Evolutionary conservation across 2,888 invertebrate genomes (phyloP), one percentile per base, ranked within the genome.

Genomic region (Polyploca ridens): DNA sequence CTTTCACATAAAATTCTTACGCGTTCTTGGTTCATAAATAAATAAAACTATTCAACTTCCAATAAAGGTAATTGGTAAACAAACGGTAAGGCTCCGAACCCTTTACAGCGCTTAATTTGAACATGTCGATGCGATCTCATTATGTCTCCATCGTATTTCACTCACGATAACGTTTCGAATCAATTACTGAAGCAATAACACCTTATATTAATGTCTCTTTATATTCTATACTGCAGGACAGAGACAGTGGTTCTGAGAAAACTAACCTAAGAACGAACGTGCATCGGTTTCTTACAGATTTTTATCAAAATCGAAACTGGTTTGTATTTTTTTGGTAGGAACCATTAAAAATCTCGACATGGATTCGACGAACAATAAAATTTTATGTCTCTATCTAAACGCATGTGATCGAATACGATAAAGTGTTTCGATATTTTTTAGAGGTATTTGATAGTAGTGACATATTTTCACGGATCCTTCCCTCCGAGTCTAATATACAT

Each of bases 321-420:
- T 75, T 75, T 78, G 74, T 72, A 72, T 74, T 76, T 72, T 73
- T 78, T 74, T 66, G 72, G 64, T 72, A 67, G 67, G 67, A 72
- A 72, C 66, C 68, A 75, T 78, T 74, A 78, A 80, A 78, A 80
- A 75, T 70, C 68, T 71, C 66, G 69, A 69, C 72, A 72, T 70
- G 74, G 76, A 77, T 79, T 84, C 83, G 72, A 68, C 67, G 81
- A 81, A 83, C 75, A 74, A 82, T 87, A 86, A 87, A 87, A 87
- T 87, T 85, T 87, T 85, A 87, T 87, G 84, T 82, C 87, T 86
- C 74, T 79, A 84, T 84, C 81, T 80, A 74, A 66, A 66, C 54
- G 74, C 75, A 72, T 78, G 73, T 77, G 82, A 84, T 85, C 79
- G 76, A 75, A 66, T 67, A 68, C 72, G 76, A 81, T 83, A 76